phyloP scores from a whole-genome alignment of 1,140 invertebrate genomes.

The Nasonia giraulti region DNA sequence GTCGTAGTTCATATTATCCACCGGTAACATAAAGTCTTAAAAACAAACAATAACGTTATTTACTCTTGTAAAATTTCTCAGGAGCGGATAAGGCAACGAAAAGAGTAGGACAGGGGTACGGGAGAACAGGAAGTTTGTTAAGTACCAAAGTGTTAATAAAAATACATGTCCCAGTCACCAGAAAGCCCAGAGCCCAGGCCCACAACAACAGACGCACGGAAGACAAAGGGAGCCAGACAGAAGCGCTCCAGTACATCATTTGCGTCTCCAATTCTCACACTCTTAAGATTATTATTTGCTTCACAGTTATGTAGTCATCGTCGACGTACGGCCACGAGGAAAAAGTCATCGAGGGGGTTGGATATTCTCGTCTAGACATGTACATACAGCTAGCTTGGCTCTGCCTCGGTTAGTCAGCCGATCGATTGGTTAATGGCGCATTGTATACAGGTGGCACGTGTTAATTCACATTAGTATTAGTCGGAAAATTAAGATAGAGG shows the following conservation, averaged over 20 bases:
- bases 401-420: slow-evolving; percentile 20
- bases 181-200: slow-evolving; percentile 45
- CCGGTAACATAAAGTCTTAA: not conserved
- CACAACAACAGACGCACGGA: slow-evolving; percentile 32
- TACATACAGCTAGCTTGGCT: not conserved
- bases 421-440: slow-evolving; percentile 27
- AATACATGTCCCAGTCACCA: slow-evolving; percentile 52
- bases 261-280: not conserved
- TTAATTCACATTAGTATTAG: slow-evolving; percentile 49
- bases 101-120: not conserved
- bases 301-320: not conserved
- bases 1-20: too few relatives aligned
- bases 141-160: slow-evolving; percentile 54
- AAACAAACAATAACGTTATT: not conserved
- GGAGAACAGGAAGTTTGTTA: slow-evolving; percentile 39
- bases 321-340: not conserved
- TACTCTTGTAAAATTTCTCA: not conserved
- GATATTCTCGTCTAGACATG: not conserved
- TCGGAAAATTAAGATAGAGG: slow-evolving; percentile 26
- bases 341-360: not conserved
- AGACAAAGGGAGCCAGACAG: slow-evolving; percentile 7
- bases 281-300: not conserved
- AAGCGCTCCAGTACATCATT: not conserved
- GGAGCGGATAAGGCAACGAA: not conserved
- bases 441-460: slow-evolving; percentile 21